A percentile compares a stretch with the other conserved stretches of the same genome.
These are phyloP conservation scores for Diplazon laetatorius DNA, from an alignment of 2,888 invertebrate genomes.

Conservation along the genomic window DNA sequence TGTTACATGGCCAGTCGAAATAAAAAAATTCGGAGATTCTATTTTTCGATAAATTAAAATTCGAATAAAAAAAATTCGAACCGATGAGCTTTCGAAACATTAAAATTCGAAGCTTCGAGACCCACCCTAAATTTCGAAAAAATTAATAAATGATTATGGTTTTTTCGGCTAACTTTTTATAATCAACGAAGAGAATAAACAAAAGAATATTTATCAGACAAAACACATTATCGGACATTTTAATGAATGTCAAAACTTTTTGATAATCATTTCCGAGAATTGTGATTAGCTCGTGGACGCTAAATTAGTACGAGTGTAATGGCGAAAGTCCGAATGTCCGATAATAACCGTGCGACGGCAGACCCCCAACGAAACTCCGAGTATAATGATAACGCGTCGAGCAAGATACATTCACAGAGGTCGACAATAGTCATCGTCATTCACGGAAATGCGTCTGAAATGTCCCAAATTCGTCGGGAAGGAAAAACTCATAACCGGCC, in stretches of 20 bases:
- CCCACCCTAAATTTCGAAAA: too few relatives aligned
- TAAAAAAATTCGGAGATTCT: too few relatives aligned
- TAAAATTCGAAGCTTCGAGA: too few relatives aligned
- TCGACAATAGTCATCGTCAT: conserved; percentile 30
- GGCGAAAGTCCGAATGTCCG: conserved; percentile 25
- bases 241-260: background rate
- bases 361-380: conserved; percentile 37
- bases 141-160: too few relatives aligned
- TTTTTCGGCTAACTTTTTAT: too few relatives aligned
- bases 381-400: conserved; percentile 60
- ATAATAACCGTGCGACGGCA: conserved; percentile 21
- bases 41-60: too few relatives aligned
- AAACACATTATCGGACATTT: background rate
- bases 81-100: too few relatives aligned
- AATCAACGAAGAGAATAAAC: too few relatives aligned
- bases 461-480: conserved; percentile 15
- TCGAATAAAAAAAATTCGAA: too few relatives aligned
- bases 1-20: too few relatives aligned
- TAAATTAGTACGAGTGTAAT: conserved; percentile 43
- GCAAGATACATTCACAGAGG: conserved; percentile 60
- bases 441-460: conserved; percentile 34
- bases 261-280: conserved; percentile 30
- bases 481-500: conserved; percentile 28
- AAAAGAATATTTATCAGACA: too few relatives aligned
- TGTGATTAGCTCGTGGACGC: conserved; percentile 6